Conservation (phyloP, 2,888 invertebrate genomes). For the Drosophila kuntzei region DNA sequence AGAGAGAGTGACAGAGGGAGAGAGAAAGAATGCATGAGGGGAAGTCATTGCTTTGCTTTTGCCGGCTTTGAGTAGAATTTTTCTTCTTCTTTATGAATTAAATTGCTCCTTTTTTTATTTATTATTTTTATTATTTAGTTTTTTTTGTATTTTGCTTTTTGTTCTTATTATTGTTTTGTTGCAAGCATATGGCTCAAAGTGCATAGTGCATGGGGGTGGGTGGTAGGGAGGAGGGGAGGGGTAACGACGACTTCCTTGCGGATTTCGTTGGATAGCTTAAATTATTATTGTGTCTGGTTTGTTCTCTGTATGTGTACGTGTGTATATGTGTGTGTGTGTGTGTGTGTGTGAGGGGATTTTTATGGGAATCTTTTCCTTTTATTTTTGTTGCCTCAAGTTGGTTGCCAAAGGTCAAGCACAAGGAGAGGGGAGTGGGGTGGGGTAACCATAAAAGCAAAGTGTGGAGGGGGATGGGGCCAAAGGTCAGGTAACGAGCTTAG, state of each 20-base stretch:
- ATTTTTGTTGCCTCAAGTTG: constrained; percentile 34
- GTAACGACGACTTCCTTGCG: constrained; percentile 25
- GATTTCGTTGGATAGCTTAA: constrained; percentile 35
- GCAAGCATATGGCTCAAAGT: constrained; percentile 27
- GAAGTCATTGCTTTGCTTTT: constrained; percentile 25
- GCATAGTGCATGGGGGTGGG: background rate
- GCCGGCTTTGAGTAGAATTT: constrained; percentile 39
- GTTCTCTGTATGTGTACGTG: background rate
- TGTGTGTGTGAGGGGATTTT: constrained; percentile 18
- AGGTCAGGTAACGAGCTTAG: constrained; percentile 11
- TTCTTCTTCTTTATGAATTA: constrained; percentile 51
- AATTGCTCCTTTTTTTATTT: constrained; percentile 19
- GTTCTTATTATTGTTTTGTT: constrained; percentile 6
- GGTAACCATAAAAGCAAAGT: background rate
- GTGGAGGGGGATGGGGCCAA: background rate
- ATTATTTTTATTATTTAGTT: constrained; percentile 24
- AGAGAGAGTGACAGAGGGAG: constrained; percentile 10
- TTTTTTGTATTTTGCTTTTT: constrained; percentile 5
- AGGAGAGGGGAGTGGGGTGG: background rate
- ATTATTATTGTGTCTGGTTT: constrained; percentile 71
- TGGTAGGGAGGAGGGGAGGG: background rate
- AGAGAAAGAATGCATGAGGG: constrained; percentile 21
- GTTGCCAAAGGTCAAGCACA: constrained; percentile 53
- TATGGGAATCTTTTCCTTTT: constrained; percentile 2
- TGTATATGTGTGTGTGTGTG: background rate